Evolutionary conservation across 2,797 vertebrate species (phyloP), one percentile per base, ranked within the genome.

Genomic region (Rhinogobio ventralis): DNA sequence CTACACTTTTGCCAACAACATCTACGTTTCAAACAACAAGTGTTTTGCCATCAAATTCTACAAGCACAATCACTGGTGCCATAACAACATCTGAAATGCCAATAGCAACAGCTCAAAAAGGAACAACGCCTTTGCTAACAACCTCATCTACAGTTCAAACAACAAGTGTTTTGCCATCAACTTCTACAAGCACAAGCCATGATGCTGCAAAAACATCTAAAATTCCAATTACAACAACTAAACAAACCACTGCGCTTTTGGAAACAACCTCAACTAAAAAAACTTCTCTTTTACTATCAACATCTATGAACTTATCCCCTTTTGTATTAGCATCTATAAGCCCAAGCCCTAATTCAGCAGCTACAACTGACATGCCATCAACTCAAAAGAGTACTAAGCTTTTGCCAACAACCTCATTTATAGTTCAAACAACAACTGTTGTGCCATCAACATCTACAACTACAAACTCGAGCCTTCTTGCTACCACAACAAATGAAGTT

Each of bases 301-400:
- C 25, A 4, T 49, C 46, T 62, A 46, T 36, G 5, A 5, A 30
- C 30, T 30, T 30, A 30, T 30, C 30, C 30, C 30, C 30, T 30
- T 30, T 30, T 30, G 30, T 30, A 30, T 30, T 30, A 30, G 30
- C 30, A 30, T 30, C 30, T 30, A 30, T 30, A 30, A 30, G 30
- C 30, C 1, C 30, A 30, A 30, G 30, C 30, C 30, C 30, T 30
- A 30, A 30, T 30, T 1, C 33, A 36, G 2, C 33, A 36, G 5
- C 33, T 33, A 33, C 57, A 14, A 2, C 57, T 60, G n/a, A 28
- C 28, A 28, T 62, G 0, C 5, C 30, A 67, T 0, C 30, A 19
- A 19, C 15, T 33, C 1, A 30, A 66, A 1, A 10, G 10, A 66
- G 28, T 28, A 33, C 7, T 3, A 17, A 0, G 0, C 28, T 3